Evolutionary conservation across 1,140 invertebrate species (phyloP), one percentile per base, ranked within the genome.

Genomic region (Drosophila bipectinata): DNA sequence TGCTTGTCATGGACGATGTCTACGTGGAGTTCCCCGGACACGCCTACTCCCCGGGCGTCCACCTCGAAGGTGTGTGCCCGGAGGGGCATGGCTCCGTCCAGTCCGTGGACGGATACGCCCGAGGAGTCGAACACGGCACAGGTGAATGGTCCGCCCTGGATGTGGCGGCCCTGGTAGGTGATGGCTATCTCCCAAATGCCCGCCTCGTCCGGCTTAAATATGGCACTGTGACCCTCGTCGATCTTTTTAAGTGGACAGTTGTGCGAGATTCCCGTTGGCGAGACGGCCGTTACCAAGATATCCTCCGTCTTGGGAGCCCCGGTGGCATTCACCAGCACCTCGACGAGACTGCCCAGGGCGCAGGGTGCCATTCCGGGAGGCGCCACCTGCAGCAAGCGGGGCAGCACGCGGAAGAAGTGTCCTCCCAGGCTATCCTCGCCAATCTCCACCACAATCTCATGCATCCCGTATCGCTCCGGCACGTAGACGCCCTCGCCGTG

Each of bases 101-200:
- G 79, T 1, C 94, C 94, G 59, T 93, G 93, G 53, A 98, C 95
- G 63, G 96, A 95, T 12, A 99, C 95, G 12, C 97, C 96, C 69
- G 97, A 95, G 0, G 98, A 97, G 92, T 99, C 98, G 82, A 98
- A 99, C 0, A 99, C 98, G 90, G 98, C 97, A 90, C 98, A 99
- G 1, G 96, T 97, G 92, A 99, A 99, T 3, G 98, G 98, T 55
- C 98, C 98, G 48, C 98, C 98, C 92, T 97, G 96, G 77, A 99
- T 99, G 91, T 99, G 97, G 89, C 98, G 96, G 37, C 97, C 97
- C 83, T 98, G 97, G 92, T 99, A 99, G 18, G 97, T 96, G 62
- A 99, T 98, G 68, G 96, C 96, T 54, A 99, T 98, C 73, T 97
- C 96, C 98, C 98, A 99, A 82, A 98, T 97, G 85, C 98, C 98